These are phyloP conservation scores for Macroglossus sobrinus DNA, from an alignment of 2,113 vertebrate genomes.

Conservation along the genomic window DNA sequence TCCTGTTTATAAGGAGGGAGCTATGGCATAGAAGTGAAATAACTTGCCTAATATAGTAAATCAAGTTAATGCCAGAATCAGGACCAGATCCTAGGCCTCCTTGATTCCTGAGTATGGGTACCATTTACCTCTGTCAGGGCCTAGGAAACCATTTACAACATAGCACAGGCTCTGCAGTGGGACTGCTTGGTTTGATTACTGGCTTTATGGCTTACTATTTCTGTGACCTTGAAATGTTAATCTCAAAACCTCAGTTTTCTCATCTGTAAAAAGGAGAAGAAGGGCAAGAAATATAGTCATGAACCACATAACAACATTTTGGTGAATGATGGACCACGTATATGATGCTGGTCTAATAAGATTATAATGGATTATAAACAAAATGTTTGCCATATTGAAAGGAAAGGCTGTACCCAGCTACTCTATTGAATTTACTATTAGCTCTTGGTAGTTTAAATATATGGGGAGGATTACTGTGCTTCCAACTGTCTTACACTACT, in stretches of 20 bases:
- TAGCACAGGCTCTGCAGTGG: too few species aligned
- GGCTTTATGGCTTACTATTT: not conserved
- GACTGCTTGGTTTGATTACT: not conserved
- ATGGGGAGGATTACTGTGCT: not conserved
- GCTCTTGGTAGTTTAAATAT: not conserved
- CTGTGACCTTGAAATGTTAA: not conserved
- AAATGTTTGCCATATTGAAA: not conserved
- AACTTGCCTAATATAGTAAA: not conserved
- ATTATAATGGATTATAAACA: not conserved
- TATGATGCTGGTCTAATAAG: not conserved
- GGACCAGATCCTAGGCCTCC: not conserved
- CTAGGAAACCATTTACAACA: not conserved
- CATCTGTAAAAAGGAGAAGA: not conserved
- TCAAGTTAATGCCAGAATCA: not conserved
- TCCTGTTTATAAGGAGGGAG: not conserved
- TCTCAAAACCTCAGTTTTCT: not conserved
- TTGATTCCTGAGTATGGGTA: not conserved
- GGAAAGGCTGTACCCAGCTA: not conserved
- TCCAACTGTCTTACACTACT: not conserved
- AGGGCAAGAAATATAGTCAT: not conserved
- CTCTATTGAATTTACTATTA: not conserved
- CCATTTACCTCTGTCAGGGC: not conserved
- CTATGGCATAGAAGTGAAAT: not conserved
- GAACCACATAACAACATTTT: not conserved
- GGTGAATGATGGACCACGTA: not conserved